These are phyloP conservation scores for Thaumatotibia leucotreta DNA, from an alignment of 1,140 invertebrate genomes.

Conservation along the genomic window DNA sequence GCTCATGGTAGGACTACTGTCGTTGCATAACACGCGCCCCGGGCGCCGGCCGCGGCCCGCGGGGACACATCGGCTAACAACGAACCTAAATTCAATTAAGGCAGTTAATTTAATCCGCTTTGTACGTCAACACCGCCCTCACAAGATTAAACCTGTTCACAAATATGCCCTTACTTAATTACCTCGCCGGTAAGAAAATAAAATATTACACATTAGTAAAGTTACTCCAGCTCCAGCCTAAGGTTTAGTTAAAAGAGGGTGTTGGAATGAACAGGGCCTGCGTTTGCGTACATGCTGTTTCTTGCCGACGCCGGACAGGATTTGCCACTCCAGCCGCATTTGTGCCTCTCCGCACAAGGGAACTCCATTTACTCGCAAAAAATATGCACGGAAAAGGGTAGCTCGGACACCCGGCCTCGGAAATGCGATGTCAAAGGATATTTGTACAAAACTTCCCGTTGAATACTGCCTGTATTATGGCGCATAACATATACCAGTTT, in stretches of 20 bases:
- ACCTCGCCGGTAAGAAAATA: too few species aligned
- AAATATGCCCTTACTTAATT: conserved; percentile 17
- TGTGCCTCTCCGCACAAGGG: conserved; percentile 49
- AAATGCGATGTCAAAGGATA: conserved; percentile 11
- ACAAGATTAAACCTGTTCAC: conserved; percentile 49
- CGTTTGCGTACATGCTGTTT: conserved; percentile 26
- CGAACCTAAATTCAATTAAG: conserved; percentile 74
- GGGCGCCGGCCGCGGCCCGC: conserved; percentile 23
- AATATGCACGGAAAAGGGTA: conserved; percentile 41
- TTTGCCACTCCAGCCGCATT: conserved; percentile 52
- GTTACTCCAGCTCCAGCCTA: too few species aligned
- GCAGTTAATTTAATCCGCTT: conserved; percentile 72
- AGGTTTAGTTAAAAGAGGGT: not conserved
- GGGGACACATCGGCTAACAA: conserved; percentile 66
- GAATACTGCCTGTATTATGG: not conserved
- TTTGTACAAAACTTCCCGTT: conserved; percentile 7
- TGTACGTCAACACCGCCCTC: conserved; percentile 50
- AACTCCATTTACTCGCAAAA: conserved; percentile 60
- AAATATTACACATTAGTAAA: too few species aligned
- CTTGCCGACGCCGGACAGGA: conserved; percentile 44
- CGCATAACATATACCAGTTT: not conserved
- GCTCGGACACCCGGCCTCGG: conserved; percentile 10
- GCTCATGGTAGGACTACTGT: too few species aligned
- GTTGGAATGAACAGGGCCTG: conserved; percentile 36
- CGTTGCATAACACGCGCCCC: conserved; percentile 26